Percentiles rank a stretch among this genome's conserved stretches.
Conservation (phyloP, 2,797 vertebrate species). For the Rhinogobio ventralis region DNA sequence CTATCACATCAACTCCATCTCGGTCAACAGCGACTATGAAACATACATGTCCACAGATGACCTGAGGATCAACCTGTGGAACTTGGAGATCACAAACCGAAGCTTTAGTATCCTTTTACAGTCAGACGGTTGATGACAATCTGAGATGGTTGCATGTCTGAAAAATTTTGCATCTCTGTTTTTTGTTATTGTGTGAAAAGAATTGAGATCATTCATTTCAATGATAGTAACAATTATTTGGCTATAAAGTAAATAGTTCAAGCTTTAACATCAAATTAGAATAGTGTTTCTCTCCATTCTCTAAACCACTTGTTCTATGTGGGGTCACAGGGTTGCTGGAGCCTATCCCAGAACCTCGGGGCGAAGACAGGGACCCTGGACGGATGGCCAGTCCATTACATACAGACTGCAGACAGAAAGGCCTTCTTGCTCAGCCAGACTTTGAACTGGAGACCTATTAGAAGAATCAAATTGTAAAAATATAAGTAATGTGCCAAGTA, state of each 20-base stretch:
- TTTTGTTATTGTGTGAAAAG: not conserved
- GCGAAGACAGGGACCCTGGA: not conserved
- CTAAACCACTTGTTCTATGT: not conserved
- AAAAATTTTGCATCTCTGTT: not conserved
- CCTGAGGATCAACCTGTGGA: conserved; percentile 90
- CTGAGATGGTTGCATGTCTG: not conserved
- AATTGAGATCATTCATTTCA: not conserved
- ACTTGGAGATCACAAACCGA: conserved; percentile 90
- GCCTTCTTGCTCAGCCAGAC: not conserved
- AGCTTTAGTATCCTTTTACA: conserved; percentile 90
- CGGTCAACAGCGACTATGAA: conserved; percentile 89
- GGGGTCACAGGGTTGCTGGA: not conserved
- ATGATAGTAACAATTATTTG: not conserved
- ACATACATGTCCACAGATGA: conserved; percentile 92
- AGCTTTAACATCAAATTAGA: not conserved
- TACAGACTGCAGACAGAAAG: not conserved
- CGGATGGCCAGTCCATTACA: not conserved
- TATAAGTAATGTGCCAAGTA: not conserved
- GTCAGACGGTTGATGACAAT: not conserved
- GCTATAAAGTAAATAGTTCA: not conserved
- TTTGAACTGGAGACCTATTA: not conserved
- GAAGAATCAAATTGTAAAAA: not conserved
- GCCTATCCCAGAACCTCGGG: not conserved
- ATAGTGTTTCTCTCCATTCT: not conserved
- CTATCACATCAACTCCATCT: conserved; percentile 93